These are phyloP conservation scores for Poeciliopsis presidionis DNA, from an alignment of 2,797 vertebrate genomes.

Conservation along the genomic window DNA sequence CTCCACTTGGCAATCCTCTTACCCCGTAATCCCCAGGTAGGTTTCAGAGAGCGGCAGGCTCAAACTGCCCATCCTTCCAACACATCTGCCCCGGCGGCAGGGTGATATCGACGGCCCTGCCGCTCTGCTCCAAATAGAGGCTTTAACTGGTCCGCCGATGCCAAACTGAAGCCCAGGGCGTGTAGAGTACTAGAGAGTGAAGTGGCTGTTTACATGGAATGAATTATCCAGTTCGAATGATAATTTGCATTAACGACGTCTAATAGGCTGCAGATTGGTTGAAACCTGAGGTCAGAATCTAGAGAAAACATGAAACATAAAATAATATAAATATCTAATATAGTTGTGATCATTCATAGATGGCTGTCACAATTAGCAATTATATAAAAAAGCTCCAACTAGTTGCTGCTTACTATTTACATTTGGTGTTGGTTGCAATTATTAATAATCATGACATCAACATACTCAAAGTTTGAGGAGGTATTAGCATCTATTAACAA, in stretches of 20 bases:
- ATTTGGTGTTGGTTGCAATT: background rate
- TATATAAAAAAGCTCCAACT: background rate
- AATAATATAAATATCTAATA: background rate
- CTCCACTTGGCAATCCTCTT: conserved; percentile 76
- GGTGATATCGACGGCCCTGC: conserved; percentile 36
- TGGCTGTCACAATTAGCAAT: background rate
- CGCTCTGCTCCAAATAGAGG: conserved; percentile 34
- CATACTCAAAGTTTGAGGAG: too few relatives aligned
- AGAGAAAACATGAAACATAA: background rate
- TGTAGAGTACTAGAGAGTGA: background rate
- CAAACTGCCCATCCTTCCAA: conserved; percentile 56
- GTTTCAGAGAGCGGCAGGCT: conserved; percentile 67
- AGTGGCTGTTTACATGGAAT: background rate
- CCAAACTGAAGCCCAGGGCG: conserved; percentile 9
- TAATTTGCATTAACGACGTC: background rate
- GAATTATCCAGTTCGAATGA: background rate
- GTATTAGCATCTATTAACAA: too few relatives aligned
- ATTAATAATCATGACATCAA: too few relatives aligned
- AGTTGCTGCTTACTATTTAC: background rate
- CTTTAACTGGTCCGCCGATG: conserved; percentile 17
- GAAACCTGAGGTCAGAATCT: background rate
- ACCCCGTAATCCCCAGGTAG: conserved; percentile 76
- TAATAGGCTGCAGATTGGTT: conserved; percentile 2
- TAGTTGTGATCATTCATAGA: background rate
- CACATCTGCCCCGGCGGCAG: conserved; percentile 66